Evolutionary conservation across 2,888 invertebrate species (phyloP).

Genomic region (Autographa pulchrina): DNA sequence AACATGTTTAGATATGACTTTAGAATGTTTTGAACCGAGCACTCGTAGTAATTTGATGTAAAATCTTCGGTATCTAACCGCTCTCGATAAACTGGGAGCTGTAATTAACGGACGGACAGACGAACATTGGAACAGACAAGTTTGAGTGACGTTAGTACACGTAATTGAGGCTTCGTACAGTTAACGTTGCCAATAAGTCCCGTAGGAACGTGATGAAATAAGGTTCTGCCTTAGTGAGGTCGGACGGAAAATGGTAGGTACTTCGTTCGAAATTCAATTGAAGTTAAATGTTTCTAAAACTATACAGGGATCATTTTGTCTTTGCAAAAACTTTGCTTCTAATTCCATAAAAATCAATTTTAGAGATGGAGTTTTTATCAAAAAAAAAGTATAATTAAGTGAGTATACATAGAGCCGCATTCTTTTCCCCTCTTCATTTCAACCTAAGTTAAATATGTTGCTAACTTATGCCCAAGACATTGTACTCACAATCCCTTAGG

Average conservation of each 20-base stretch:
- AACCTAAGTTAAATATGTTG: not conserved
- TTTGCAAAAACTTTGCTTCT: not conserved
- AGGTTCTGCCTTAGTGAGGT: not conserved
- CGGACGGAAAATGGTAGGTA: not conserved
- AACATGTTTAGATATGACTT: slow-evolving; percentile 54
- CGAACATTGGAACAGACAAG: slow-evolving; percentile 12
- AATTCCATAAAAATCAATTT: not conserved
- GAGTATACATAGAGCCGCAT: too few relatives aligned
- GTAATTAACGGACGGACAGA: slow-evolving; percentile 17
- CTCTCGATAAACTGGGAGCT: slow-evolving; percentile 15
- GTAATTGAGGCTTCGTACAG: not conserved
- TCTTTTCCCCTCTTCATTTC: too few relatives aligned
- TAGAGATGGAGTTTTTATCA: not conserved
- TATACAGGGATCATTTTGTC: not conserved
- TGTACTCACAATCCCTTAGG: not conserved
- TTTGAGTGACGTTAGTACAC: slow-evolving; percentile 4
- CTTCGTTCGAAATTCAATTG: not conserved
- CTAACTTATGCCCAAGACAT: not conserved
- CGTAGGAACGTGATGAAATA: not conserved
- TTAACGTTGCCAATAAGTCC: not conserved
- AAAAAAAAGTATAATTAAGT: too few relatives aligned
- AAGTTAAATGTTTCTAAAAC: not conserved
- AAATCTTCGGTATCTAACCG: slow-evolving; percentile 33
- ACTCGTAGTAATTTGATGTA: slow-evolving; percentile 45
- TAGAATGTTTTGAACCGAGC: slow-evolving; percentile 49